Evolutionary conservation across 2,797 vertebrate species (phyloP), one percentile per base, ranked within the genome.

Genomic region (Gallinago solitaria): DNA sequence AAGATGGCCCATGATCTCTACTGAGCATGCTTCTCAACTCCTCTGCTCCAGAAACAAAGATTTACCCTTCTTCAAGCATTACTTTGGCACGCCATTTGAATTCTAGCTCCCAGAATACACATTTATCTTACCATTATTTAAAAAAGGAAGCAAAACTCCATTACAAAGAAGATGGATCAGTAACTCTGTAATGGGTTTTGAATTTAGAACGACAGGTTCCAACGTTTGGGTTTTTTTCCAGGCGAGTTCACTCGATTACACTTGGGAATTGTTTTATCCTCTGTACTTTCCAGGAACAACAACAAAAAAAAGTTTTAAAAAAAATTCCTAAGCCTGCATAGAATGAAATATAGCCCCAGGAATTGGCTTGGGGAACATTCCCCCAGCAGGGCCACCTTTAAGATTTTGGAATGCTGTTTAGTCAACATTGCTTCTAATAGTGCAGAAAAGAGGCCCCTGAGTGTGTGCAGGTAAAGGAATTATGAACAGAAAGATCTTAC

Each of bases 191-290:
- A 95, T 51, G 64, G 67, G 51, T 65, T 95, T 84, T 86, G 80
- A 93, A 87, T 88, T 91, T 67, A 93, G 33, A 93, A 89, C n/a
- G 50, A 89, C 65, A 87, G 68, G n/a, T 78, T 92, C 61, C 68
- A 68, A 74, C 23, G 17, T 13, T 4, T 8, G 69, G 50, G 65
- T 86, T 83, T 69, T 81, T 86, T 60, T 39, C 81, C 61, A 95
- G 41, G 27, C 41, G 64, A 83, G 61, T 73, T 88, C 76, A 86
- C 65, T 63, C 75, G 47, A 81, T 71, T 69, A 76, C 70, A 54
- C 76, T 60, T 70, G 71, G 27, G 81, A 84, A 84, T 88, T 81
- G 56, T 43, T 95, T 89, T 56, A 82, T 59, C 35, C 28, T 87
- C 71, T 77, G 19, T 41, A 74, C 47, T 73, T 79, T 51, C 47